A percentile compares a stretch with the other conserved stretches of the same genome.
Evolutionary conservation across 2,113 vertebrate species (phyloP).

Genomic region (Otis tarda): DNA sequence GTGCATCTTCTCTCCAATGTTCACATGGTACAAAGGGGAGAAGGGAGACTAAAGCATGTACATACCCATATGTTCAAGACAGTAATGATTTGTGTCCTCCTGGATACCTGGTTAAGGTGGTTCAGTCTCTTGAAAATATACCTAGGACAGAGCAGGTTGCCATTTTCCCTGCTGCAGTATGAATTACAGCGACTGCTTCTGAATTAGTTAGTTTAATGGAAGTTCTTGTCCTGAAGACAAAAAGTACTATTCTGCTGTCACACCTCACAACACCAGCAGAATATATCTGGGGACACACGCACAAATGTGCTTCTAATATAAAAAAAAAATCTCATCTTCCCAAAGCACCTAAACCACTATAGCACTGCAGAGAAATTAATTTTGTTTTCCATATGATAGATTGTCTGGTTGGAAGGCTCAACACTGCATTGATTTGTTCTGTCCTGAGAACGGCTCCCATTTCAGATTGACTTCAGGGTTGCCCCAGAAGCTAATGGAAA

Average conservation of each 20-base stretch:
- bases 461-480: constrained; percentile 19
- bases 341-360: constrained; percentile 17
- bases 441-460: constrained; percentile 15
- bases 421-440: constrained; percentile 21
- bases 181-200: constrained; percentile 31
- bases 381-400: constrained; percentile 35
- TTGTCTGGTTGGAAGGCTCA: constrained; percentile 45
- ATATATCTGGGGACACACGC: neutral
- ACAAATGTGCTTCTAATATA: constrained; percentile 1
- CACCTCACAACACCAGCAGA: constrained; percentile 9
- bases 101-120: neutral
- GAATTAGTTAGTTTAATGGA: constrained; percentile 58
- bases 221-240: constrained; percentile 57
- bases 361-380: constrained; percentile 38
- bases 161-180: neutral
- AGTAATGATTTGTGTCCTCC: constrained; percentile 1
- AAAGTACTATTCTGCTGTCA: constrained; percentile 42
- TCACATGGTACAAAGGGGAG: neutral
- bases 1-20: neutral
- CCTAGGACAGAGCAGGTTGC: neutral
- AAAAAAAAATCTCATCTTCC: neutral
- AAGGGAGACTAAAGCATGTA: neutral
- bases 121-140: neutral
- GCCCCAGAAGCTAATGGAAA: constrained; percentile 41
- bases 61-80: neutral